phyloP scores from a whole-genome alignment of 2,888 invertebrate genomes.

The Andrena bucephala region DNA sequence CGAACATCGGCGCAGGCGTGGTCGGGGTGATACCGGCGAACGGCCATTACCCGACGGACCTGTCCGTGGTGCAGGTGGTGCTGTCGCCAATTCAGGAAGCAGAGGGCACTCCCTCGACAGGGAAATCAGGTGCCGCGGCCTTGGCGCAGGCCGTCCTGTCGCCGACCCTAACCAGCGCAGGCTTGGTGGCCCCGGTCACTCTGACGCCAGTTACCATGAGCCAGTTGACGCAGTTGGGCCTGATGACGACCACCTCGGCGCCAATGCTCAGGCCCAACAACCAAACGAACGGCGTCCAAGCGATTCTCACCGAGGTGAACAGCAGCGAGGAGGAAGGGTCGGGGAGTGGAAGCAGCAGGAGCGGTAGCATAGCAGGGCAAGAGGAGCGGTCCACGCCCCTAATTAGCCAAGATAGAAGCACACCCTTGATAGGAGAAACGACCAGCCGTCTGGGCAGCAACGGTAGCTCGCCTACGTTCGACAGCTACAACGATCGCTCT shows the following conservation, averaged over 20 bases:
- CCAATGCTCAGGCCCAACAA: constrained; percentile 76
- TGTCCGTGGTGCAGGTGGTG: constrained; percentile 91
- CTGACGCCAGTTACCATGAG: constrained; percentile 88
- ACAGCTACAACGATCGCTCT: constrained; percentile 80
- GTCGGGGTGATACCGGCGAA: constrained; percentile 89
- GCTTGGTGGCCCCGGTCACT: constrained; percentile 85
- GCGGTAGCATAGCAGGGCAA: constrained; percentile 81
- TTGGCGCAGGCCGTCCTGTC: constrained; percentile 92
- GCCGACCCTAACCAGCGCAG: constrained; percentile 86
- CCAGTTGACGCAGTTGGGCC: constrained; percentile 87
- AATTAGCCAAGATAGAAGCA: constrained; percentile 81
- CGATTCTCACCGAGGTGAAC: constrained; percentile 80
- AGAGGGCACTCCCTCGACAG: constrained; percentile 86
- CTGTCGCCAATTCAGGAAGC: constrained; percentile 94
- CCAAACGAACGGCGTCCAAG: constrained; percentile 65
- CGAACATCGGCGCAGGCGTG: constrained; percentile 87
- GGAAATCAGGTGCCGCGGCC: constrained; percentile 89
- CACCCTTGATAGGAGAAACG: constrained; percentile 80
- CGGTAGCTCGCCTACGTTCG: constrained; percentile 79
- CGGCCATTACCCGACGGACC: constrained; percentile 87
- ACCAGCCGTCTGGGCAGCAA: constrained; percentile 79
- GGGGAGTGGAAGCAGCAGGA: constrained; percentile 78
- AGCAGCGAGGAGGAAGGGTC: constrained; percentile 81
- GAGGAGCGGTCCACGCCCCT: constrained; percentile 82
- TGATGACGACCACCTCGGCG: constrained; percentile 86